phyloP scores from a whole-genome alignment of 2,888 invertebrate species.

The Chaetoderma sp. region DNA sequence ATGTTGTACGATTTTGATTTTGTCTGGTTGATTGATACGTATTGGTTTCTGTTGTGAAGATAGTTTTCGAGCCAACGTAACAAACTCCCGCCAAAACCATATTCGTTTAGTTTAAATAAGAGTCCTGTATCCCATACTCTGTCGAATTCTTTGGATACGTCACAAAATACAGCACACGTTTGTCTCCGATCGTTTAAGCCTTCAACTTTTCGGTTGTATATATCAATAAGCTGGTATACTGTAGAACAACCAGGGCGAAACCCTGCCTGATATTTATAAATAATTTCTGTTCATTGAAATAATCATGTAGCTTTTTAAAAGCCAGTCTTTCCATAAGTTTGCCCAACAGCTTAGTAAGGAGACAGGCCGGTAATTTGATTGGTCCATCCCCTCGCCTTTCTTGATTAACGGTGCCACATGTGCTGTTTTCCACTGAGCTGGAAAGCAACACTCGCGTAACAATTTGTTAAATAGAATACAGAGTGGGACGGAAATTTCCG shows the following conservation, averaged over 20 bases:
- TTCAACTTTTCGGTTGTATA: constrained; percentile 23
- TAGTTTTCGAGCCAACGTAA: constrained; percentile 25
- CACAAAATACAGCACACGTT: constrained; percentile 31
- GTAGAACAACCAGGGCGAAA: constrained; percentile 28
- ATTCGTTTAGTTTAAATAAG: constrained; percentile 24
- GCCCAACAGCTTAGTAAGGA: constrained; percentile 8
- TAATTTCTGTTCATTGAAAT: constrained; percentile 17
- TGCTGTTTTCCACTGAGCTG: neutral
- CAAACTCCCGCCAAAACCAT: constrained; percentile 18
- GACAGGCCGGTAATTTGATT: constrained; percentile 1
- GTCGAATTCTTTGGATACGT: constrained; percentile 34
- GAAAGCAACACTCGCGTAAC: neutral
- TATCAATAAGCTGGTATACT: constrained; percentile 26
- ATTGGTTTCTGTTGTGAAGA: neutral
- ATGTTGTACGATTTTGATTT: no score
- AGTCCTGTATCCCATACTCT: constrained; percentile 29
- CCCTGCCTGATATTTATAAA: constrained; percentile 26
- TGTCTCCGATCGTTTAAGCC: constrained; percentile 15
- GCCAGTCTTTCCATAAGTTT: constrained; percentile 22
- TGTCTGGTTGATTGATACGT: no score
- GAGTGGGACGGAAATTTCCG: neutral
- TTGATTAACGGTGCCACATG: constrained; percentile 5
- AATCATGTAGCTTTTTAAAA: constrained; percentile 25
- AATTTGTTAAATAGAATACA: neutral
- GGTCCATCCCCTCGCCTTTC: neutral